Evolutionary conservation across 2,888 invertebrate genomes (phyloP).

Genomic region (Scotopteryx bipunctaria): DNA sequence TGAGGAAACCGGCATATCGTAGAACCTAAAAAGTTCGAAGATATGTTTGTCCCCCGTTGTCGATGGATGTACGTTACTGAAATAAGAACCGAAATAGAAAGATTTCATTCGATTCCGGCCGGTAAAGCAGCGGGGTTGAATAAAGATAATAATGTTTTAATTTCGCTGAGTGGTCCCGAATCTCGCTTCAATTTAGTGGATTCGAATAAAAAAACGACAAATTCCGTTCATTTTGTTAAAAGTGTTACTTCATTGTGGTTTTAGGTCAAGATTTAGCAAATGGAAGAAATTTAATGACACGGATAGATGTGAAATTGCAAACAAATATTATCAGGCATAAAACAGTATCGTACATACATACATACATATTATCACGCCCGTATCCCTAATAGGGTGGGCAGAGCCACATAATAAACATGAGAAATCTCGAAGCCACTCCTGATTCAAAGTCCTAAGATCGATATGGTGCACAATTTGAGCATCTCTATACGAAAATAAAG

Average conservation of each 20-base stretch:
- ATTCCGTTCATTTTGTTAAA: slow-evolving; percentile 33
- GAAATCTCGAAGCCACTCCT: no score
- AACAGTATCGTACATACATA: no score
- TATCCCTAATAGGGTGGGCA: no score
- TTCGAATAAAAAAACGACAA: slow-evolving; percentile 31
- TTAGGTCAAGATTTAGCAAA: slow-evolving; percentile 18
- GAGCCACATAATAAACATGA: no score
- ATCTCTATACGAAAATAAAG: neutral
- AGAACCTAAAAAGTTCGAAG: no score
- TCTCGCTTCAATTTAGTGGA: slow-evolving; percentile 34
- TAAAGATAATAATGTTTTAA: slow-evolving; percentile 40
- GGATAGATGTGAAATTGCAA: slow-evolving; percentile 6
- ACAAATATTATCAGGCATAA: neutral
- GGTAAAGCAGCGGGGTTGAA: slow-evolving; percentile 2
- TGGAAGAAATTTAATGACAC: neutral
- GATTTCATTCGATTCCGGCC: neutral
- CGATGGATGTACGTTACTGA: neutral
- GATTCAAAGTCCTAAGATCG: no score
- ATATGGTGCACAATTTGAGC: no score
- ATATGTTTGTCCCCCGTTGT: no score
- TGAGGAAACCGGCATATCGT: no score
- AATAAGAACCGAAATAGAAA: neutral
- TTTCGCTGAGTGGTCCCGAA: slow-evolving; percentile 37
- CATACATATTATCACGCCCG: no score
- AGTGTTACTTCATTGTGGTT: slow-evolving; percentile 25